These are phyloP conservation scores for Gibbula magus DNA, from an alignment of 2,888 invertebrate species.

Conservation along the genomic window DNA sequence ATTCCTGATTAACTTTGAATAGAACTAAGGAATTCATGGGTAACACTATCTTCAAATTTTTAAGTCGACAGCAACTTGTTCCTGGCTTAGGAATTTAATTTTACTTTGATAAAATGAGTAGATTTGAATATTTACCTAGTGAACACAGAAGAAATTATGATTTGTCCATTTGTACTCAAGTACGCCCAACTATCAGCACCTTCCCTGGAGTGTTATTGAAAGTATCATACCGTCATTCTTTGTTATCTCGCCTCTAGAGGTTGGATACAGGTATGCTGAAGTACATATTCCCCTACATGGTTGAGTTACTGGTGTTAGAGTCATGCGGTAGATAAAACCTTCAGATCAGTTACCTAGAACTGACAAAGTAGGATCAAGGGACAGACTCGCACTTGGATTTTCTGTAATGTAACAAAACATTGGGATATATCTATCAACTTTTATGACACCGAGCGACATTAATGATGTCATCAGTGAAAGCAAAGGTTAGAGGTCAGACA, in stretches of 20 bases:
- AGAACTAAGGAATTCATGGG: background rate
- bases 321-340: background rate
- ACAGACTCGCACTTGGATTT: background rate
- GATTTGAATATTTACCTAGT: constrained; percentile 9
- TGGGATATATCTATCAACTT: background rate
- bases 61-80: background rate
- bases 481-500: background rate
- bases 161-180: background rate
- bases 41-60: background rate
- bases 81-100: background rate
- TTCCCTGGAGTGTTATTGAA: background rate
- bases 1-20: background rate
- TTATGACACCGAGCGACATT: background rate
- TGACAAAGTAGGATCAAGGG: background rate
- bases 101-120: background rate
- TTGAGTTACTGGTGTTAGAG: background rate
- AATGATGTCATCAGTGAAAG: background rate
- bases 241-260: background rate
- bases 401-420: background rate
- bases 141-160: background rate
- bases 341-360: background rate
- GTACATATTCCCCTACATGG: background rate
- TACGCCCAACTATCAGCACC: background rate
- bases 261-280: background rate
- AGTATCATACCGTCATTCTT: background rate